Percentiles rank a stretch among this genome's conserved stretches.
Evolutionary conservation across 2,113 vertebrate genomes (phyloP).

Genomic region (Haplochromis burtoni): DNA sequence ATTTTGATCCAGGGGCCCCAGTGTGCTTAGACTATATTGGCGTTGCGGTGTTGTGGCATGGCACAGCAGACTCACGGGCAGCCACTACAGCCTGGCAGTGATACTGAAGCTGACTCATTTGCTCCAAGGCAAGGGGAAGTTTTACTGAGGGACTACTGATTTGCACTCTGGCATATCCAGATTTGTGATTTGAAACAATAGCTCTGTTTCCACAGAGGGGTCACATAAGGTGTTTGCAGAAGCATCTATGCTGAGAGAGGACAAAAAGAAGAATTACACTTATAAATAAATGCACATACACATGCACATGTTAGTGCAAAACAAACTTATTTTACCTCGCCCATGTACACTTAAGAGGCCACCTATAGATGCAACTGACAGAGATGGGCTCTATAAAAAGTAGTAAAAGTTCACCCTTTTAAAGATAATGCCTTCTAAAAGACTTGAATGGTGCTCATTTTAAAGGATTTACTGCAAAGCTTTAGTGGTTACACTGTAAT

Average conservation of each 20-base stretch:
- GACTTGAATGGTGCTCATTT: not conserved
- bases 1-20: constrained; percentile 38
- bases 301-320: not conserved
- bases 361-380: not conserved
- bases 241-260: not conserved
- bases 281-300: not conserved
- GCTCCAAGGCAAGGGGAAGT: constrained; percentile 49
- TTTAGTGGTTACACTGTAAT: not conserved
- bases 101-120: constrained; percentile 58
- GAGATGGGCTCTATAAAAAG: not conserved
- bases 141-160: constrained; percentile 46
- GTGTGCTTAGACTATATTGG: constrained; percentile 53
- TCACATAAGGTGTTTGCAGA: not conserved
- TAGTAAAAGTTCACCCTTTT: not conserved
- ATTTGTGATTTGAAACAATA: constrained; percentile 45
- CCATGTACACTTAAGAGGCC: not conserved
- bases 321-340: not conserved
- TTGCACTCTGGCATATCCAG: constrained; percentile 33
- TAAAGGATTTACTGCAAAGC: not conserved
- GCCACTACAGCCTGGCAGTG: constrained; percentile 59
- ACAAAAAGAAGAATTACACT: not conserved
- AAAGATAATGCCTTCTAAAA: not conserved
- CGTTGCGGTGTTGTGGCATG: constrained; percentile 63
- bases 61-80: constrained; percentile 44
- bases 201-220: not conserved